phyloP scores from a whole-genome alignment of 2,113 vertebrate species.

The Oxygymnocypris stewartii region DNA sequence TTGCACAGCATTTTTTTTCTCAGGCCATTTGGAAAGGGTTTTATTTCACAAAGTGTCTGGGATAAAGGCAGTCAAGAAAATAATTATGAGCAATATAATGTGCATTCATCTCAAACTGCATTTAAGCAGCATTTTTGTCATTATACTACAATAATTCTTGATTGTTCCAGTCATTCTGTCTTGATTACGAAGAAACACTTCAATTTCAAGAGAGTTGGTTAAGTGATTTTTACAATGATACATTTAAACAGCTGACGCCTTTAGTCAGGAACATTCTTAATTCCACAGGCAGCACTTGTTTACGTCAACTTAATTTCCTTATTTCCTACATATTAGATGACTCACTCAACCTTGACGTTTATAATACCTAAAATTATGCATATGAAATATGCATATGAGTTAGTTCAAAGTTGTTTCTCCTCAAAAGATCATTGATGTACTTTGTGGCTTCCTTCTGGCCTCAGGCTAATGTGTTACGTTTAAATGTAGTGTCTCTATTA shows the following conservation, averaged over 20 bases:
- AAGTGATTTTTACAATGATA: neutral
- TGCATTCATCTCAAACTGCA: neutral
- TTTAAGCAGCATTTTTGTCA: neutral
- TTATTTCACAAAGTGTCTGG: neutral
- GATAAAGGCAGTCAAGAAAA: neutral
- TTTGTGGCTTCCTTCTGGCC: conserved; percentile 13
- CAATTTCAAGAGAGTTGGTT: neutral
- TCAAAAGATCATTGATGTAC: conserved; percentile 19
- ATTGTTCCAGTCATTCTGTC: neutral
- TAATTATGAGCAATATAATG: neutral
- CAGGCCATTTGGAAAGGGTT: neutral
- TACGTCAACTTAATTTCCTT: neutral
- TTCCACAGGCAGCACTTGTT: neutral
- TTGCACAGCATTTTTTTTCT: too few relatives aligned
- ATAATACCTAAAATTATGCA: conserved; percentile 12
- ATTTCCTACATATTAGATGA: neutral
- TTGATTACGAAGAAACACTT: neutral
- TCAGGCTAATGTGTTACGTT: conserved; percentile 23
- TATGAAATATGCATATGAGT: neutral
- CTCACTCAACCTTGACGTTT: neutral
- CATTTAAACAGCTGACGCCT: neutral
- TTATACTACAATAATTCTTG: neutral
- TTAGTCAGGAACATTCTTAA: too few relatives aligned
- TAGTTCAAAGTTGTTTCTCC: conserved; percentile 42
- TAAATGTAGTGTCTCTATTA: conserved; percentile 34